Base-by-base conservation (phyloP, 2,888 invertebrate species). In the Diachrysia chrysitis region DNA sequence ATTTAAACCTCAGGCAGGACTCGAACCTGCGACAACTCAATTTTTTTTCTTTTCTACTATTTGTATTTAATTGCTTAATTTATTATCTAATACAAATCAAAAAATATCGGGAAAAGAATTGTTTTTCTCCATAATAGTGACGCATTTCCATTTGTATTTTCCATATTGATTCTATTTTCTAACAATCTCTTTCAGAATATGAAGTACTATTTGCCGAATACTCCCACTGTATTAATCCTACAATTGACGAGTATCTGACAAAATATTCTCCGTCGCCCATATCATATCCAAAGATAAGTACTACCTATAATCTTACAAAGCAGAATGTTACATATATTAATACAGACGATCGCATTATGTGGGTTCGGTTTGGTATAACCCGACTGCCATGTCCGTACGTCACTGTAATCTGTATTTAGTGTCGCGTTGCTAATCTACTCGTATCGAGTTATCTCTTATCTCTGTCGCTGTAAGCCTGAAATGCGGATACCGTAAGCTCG, bases 371-470 rank as follows among this genome's bases (percentile, higher is more conserved):
- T 67, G 66, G 68, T 70, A 72, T 66, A 78, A 60, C 71, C 69
- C 67, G 55, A 5, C 61, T 71, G 73, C 66, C 82, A 62, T 74
- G 82, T 79, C 75, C 71, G 79, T 74, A 82, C 80, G 83, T 83
- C 84, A 76, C 63, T 61, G 78, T 87, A 87, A 87, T 87, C 87
- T 85, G 83, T 85, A 84, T 86, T 85, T 83, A 85, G 83, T 82
- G 72, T 80, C 81, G 76, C 66, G 57, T 57, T 58, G 68, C 76
- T 81, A 85, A 85, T 83, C 82, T 75, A 66, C 72, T 77, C 78
- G 73, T 78, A 81, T 83, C 83, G 79, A 78, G 76, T 85, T 83
- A 85, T 83, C 85, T 85, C 83, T 83, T 85, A 83, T 83, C 85
- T 74, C 68, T 63, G 67, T 73, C 73, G 65, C 21, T 64, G 66